Evolutionary conservation across 2,888 invertebrate genomes (phyloP).

Genomic region (Pyrrhia umbra): DNA sequence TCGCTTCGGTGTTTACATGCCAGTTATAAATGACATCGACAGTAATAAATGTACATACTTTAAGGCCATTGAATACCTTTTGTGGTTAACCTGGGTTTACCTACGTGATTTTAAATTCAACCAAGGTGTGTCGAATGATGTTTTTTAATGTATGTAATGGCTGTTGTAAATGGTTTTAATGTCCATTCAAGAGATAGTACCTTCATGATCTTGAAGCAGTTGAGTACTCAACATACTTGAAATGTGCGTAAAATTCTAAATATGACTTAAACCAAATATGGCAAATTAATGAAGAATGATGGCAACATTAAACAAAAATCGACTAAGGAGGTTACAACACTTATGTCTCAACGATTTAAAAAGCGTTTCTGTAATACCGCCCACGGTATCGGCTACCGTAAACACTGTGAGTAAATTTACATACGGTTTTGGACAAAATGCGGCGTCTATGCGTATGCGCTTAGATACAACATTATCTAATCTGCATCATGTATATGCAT

Average conservation of each 20-base stretch:
- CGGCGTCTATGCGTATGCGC: constrained; percentile 50
- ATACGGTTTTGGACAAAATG: constrained; percentile 52
- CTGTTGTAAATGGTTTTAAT: not conserved
- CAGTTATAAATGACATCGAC: constrained; percentile 26
- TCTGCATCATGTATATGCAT: constrained; percentile 56
- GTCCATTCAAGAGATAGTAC: not conserved
- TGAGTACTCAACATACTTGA: not conserved
- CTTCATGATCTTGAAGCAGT: not conserved
- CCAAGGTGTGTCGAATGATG: not conserved
- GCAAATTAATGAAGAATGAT: constrained; percentile 40
- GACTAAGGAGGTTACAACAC: constrained; percentile 38
- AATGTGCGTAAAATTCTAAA: constrained; percentile 11
- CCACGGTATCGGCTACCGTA: constrained; percentile 57
- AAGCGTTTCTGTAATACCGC: constrained; percentile 44
- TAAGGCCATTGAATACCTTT: constrained; percentile 7
- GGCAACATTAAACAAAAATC: constrained; percentile 37
- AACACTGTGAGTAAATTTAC: constrained; percentile 56
- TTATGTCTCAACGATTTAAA: constrained; percentile 39
- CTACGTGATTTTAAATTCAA: not conserved
- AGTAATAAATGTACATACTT: constrained; percentile 37
- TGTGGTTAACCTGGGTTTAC: constrained; percentile 5
- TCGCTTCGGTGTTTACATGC: constrained; percentile 33
- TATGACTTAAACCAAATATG: constrained; percentile 2
- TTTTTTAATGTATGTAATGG: constrained; percentile 13
- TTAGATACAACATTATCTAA: constrained; percentile 57